Base-by-base conservation (phyloP, 2,888 invertebrate genomes). In the Himalopsyche anomala region DNA sequence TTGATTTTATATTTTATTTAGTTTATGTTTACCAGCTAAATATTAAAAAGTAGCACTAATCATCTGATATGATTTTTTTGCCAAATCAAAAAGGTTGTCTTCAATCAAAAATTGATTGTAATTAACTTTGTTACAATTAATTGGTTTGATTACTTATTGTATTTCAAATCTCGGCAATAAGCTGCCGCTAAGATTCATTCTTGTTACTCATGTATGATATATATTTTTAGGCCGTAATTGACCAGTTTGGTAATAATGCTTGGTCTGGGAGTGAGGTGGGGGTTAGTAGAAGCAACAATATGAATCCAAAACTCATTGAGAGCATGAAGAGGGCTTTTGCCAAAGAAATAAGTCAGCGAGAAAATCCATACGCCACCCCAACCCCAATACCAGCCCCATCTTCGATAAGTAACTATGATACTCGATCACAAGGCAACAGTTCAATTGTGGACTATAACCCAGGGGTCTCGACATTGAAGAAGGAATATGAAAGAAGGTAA, bases 401-500 rank as follows among this genome's bases (percentile, higher is more conserved):
- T 4, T 12, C 15, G 12, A 38, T 12, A 28, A 5, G 19, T 5
- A 11, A 36, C 74, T 51, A 5, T 15, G 51, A 51, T 51, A 4
- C 15, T 15, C 12, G 51, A 51, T 8, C 5, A 51, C 51, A 15
- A 15, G 12, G 4, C 15, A 51, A 3, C 15, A 74, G 74, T n/a
- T 15, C 74, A 11, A 45, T 45, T 3, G 45, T 12, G 15, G 42
- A 19, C 80, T 12, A 54, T 15, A 51, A 15, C 15, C 4, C 19
- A 6, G 83, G 69, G 1, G 0, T 40, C 11, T 83, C 83, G 2
- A 56, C 38, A 28, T 69, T 83, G n/a, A 83, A 36, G 62, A 83
- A 28, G 40, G 83, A 55, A 38, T 83, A 62, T 83, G 83, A 83
- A 15, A 15, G 62, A 55, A 83, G 62, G 83, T 83, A 40, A 38